phyloP scores from a whole-genome alignment of 2,797 vertebrate species.

The Darevskia mixta region DNA sequence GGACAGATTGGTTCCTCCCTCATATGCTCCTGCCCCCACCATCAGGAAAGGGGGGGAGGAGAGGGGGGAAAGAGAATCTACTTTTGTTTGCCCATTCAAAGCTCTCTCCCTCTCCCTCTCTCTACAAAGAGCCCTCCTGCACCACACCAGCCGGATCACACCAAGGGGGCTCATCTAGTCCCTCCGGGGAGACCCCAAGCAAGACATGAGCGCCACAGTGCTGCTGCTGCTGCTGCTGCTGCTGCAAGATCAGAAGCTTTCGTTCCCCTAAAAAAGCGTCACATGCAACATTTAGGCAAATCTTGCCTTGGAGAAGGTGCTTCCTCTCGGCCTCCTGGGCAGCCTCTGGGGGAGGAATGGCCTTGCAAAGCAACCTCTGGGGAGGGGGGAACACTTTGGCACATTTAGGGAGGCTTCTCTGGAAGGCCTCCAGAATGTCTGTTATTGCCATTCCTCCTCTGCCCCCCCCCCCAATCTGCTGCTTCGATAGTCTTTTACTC shows the following conservation, averaged over 20 bases:
- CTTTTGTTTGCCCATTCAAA: slow-evolving; percentile 67
- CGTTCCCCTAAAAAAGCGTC: neutral
- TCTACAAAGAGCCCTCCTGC: no score
- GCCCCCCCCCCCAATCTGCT: neutral
- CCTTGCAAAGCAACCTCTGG: slow-evolving; percentile 12
- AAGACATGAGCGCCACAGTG: neutral
- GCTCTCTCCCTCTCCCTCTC: slow-evolving; percentile 45
- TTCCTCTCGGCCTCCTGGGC: neutral
- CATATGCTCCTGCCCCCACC: neutral
- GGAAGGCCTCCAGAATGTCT: neutral
- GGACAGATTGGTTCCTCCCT: no score
- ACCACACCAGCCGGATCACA: no score
- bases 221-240: slow-evolving; percentile 40
- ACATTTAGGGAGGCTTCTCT: slow-evolving; percentile 44
- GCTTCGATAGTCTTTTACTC: neutral
- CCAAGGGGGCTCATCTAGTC: no score
- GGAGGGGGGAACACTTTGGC: slow-evolving; percentile 58
- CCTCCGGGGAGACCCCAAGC: no score
- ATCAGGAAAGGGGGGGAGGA: neutral
- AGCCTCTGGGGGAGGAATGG: neutral
- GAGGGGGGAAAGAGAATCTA: slow-evolving; percentile 48
- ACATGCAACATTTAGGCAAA: slow-evolving; percentile 31
- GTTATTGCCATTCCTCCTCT: neutral
- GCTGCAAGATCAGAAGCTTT: slow-evolving; percentile 39
- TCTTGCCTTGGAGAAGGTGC: neutral